A percentile compares a stretch with the other conserved stretches of the same genome.
phyloP scores from a whole-genome alignment of 2,888 invertebrate species.

The Dorcus parallelipipedus region DNA sequence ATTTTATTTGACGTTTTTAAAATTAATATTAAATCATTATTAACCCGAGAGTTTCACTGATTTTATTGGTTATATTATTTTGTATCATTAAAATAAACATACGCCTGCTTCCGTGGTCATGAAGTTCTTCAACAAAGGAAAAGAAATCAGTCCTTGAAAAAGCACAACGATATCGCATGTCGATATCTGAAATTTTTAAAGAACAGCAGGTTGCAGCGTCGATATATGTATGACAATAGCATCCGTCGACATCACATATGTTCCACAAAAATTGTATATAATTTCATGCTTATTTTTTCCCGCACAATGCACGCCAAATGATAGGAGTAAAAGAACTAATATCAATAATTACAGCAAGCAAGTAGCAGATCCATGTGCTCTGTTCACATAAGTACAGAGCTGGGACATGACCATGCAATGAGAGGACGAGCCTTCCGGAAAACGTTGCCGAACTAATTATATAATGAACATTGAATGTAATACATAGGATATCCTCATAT shows the following conservation, averaged over 20 bases:
- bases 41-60: no score
- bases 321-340: conserved; percentile 47
- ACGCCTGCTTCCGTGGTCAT: no score
- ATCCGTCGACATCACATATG: conserved; percentile 40
- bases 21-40: no score
- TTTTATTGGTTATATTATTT: no score
- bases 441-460: conserved; percentile 32
- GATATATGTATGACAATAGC: conserved; percentile 28
- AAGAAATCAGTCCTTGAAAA: background rate
- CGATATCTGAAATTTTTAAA: conserved; percentile 13
- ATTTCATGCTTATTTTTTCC: conserved; percentile 49
- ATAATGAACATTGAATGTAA: conserved; percentile 25
- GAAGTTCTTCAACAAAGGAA: no score
- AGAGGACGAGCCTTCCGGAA: conserved; percentile 33
- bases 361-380: conserved; percentile 48
- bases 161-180: conserved; percentile 13
- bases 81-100: no score
- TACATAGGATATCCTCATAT: background rate
- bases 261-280: conserved; percentile 50
- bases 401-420: conserved; percentile 32
- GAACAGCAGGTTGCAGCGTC: conserved; percentile 25
- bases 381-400: conserved; percentile 45
- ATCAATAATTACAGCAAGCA: conserved; percentile 49
- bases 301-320: conserved; percentile 50
- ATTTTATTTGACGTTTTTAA: no score